Evolutionary conservation across 1,140 invertebrate species (phyloP).

Genomic region (Ridgeia piscesae): DNA sequence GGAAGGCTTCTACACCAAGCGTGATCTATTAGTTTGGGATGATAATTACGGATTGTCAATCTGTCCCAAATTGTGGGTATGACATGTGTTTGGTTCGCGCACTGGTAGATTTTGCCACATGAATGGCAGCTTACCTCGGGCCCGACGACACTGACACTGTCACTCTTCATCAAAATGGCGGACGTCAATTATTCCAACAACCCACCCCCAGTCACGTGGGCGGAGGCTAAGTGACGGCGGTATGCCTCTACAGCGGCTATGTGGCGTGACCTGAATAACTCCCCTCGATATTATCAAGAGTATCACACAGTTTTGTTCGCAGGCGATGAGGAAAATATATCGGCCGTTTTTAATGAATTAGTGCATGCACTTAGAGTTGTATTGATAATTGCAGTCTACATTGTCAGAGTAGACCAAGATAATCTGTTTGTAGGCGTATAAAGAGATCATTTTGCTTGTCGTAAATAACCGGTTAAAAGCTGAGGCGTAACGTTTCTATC

Average conservation of each 20-base stretch:
- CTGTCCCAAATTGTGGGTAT: not conserved
- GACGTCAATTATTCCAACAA: slow-evolving; percentile 47
- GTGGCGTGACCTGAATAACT: not conserved
- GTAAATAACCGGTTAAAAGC: not conserved
- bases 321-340: not conserved
- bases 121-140: slow-evolving; percentile 46
- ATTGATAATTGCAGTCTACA: not conserved
- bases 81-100: slow-evolving; percentile 3
- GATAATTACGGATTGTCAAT: not conserved
- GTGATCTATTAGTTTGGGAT: not conserved
- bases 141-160: slow-evolving; percentile 40
- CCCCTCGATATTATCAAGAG: not conserved
- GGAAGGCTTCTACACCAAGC: not conserved
- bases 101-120: slow-evolving; percentile 7
- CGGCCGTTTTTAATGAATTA: not conserved
- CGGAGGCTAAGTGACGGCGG: slow-evolving; percentile 4
- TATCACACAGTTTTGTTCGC: not conserved
- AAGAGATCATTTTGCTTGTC: not conserved
- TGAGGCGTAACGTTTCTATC: not conserved
- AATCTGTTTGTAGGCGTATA: not conserved
- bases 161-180: slow-evolving; percentile 55
- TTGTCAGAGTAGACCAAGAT: too few species aligned
- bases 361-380: not conserved
- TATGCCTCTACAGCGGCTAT: not conserved
- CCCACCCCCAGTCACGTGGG: slow-evolving; percentile 46